Evolutionary conservation across 92 coral and sea anemone species (phyloP).

Genomic region (Zoanthus sociatus): DNA sequence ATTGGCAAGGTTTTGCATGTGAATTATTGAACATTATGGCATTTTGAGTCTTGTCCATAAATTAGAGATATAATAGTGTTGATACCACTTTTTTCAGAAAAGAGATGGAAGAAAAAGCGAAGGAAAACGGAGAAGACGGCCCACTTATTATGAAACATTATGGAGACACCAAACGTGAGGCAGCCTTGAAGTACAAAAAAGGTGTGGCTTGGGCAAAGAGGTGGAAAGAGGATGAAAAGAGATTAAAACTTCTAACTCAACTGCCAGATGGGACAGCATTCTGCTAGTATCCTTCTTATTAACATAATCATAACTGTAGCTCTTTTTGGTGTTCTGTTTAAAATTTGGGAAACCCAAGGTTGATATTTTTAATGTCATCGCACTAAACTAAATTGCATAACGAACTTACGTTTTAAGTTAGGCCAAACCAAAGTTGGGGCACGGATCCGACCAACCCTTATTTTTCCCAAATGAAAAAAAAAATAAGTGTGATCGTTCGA

Average conservation of each 20-base stretch:
- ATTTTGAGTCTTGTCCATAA: background rate
- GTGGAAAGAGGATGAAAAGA: conserved; percentile 85
- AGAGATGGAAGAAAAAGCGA: conserved; percentile 78
- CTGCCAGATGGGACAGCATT: conserved; percentile 92
- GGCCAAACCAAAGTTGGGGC: too few species aligned
- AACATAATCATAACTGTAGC: background rate
- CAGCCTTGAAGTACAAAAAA: conserved; percentile 82
- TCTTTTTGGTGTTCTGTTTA: background rate
- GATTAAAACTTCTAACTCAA: conserved; percentile 74
- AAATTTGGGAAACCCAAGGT: too few species aligned
- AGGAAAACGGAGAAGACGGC: conserved; percentile 81
- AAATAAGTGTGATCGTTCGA: too few species aligned
- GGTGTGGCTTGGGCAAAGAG: conserved; percentile 93
- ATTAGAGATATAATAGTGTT: background rate
- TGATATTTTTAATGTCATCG: too few species aligned
- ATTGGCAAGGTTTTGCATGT: too few species aligned
- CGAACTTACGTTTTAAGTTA: too few species aligned
- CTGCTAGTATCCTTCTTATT: conserved; percentile 88
- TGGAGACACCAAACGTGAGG: conserved; percentile 90
- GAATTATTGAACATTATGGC: too few species aligned
- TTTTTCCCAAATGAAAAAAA: too few species aligned
- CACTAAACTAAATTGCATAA: too few species aligned
- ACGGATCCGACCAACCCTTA: too few species aligned
- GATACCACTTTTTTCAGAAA: conserved; percentile 53
- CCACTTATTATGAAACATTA: conserved; percentile 80